phyloP scores from a whole-genome alignment of 2,888 invertebrate species.

The Xestobium rufovillosum region DNA sequence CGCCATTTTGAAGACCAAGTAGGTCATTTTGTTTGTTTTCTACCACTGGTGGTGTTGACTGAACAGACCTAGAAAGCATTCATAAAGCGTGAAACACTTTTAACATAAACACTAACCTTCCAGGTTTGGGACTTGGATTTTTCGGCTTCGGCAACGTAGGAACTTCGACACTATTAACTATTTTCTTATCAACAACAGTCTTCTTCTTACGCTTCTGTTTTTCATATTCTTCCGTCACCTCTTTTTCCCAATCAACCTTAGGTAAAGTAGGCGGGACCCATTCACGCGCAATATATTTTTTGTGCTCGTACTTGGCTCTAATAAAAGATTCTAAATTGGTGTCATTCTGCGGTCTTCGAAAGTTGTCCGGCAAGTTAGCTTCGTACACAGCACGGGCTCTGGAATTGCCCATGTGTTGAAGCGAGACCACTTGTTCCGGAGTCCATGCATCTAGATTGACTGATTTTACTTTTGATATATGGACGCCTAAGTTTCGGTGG shows the following conservation, averaged over 20 bases:
- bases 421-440: conserved; percentile 79
- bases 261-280: conserved; percentile 87
- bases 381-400: conserved; percentile 95
- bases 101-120: conserved; percentile 28
- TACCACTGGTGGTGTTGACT: not conserved
- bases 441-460: conserved; percentile 98
- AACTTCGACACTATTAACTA: conserved; percentile 43
- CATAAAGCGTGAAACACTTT: not conserved
- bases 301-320: conserved; percentile 96
- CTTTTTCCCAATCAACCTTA: conserved; percentile 79
- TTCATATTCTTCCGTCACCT: conserved; percentile 80
- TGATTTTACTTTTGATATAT: conserved; percentile 97
- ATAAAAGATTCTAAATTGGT: conserved; percentile 92
- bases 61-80: conserved; percentile 2
- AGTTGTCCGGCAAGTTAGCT: conserved; percentile 92
- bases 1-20: conserved; percentile 44
- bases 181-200: conserved; percentile 39
- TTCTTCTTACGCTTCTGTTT: conserved; percentile 78
- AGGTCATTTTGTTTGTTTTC: conserved; percentile 30
- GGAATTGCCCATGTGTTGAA: conserved; percentile 98
- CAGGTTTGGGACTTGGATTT: conserved; percentile 49
- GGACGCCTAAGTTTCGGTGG: conserved; percentile 96
- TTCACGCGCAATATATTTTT: conserved; percentile 96
- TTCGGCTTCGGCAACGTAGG: conserved; percentile 56
- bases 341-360: conserved; percentile 90